Evolutionary conservation across 2,113 vertebrate genomes (phyloP).

Genomic region (Oxygymnocypris stewartii): DNA sequence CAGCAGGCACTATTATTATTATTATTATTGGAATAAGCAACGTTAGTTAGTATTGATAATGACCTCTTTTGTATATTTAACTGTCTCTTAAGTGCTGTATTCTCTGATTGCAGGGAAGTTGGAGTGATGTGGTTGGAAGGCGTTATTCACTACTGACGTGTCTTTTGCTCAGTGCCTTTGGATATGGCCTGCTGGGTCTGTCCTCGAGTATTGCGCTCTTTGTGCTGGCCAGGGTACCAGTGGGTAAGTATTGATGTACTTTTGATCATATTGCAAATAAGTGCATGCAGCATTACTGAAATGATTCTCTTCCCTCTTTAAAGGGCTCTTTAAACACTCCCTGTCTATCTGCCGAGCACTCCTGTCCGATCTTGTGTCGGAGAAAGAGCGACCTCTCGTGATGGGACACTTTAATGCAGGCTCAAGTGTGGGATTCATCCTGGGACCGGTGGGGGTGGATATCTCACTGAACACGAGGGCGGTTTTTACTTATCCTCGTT

Average conservation of each 20-base stretch:
- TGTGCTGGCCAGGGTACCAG: slow-evolving; percentile 86
- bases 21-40: too few relatives aligned
- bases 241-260: slow-evolving; percentile 79
- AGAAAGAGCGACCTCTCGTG: slow-evolving; percentile 86
- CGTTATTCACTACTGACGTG: slow-evolving; percentile 84
- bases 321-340: slow-evolving; percentile 96
- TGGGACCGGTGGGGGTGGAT: slow-evolving; percentile 91
- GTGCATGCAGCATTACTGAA: not conserved
- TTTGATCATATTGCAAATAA: not conserved
- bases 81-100: not conserved
- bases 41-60: not conserved
- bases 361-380: slow-evolving; percentile 89
- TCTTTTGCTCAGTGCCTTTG: slow-evolving; percentile 85
- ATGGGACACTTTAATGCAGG: slow-evolving; percentile 92
- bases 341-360: slow-evolving; percentile 93
- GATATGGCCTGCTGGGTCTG: slow-evolving; percentile 86
- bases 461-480: slow-evolving; percentile 85
- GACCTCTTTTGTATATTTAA: not conserved
- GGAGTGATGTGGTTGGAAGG: slow-evolving; percentile 94
- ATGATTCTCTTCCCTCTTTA: slow-evolving; percentile 38
- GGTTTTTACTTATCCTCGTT: slow-evolving; percentile 88
- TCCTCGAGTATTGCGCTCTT: slow-evolving; percentile 85
- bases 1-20: too few relatives aligned
- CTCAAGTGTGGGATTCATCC: slow-evolving; percentile 90
- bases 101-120: slow-evolving; percentile 82